Evolutionary conservation across 1,140 invertebrate genomes (phyloP), one percentile per base, ranked within the genome.

Genomic region (Drosophila littoralis): DNA sequence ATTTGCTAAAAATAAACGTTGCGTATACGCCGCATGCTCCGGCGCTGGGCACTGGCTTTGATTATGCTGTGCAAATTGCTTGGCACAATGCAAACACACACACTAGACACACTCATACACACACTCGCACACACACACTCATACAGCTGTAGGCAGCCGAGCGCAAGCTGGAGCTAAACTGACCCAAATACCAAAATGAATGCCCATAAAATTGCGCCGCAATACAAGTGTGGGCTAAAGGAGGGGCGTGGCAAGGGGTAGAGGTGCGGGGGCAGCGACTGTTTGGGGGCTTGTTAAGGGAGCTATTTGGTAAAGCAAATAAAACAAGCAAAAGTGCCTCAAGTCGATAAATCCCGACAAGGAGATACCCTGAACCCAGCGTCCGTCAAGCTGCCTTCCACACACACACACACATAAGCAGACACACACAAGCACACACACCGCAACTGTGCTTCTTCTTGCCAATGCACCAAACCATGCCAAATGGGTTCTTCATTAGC

Each of bases 1-100:
- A 89, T 88, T 88, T 88, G 70, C 84, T 88, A 88, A 81, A 88
- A 89, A 88, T 88, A 88, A 80, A 88, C 46, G 32, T 89, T 88
- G 85, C 84, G 84, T 80, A 88, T 80, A 73, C 84, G 81, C 66
- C 58, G 75, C 75, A 42, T 85, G 61, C 58, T 32, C 51, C 22
- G 46, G 43, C 52, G 55, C 59, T 75, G 69, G 70, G 52, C 51
- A 50, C 67, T 74, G 57, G 66, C 51, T 45, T 66, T 71, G 73
- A 71, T 75, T 75, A 75, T 75, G 73, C 68, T 71, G 67, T 71
- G 73, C 68, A 75, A 71, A 75, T 75, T 60, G 64, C 35, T 54
- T 35, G 40, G 66, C 66, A 69, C 58, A 66, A 38, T 52, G 51
- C 46, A 48, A 67, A 81, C 42, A 59, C 35, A 60, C 35, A 36